phyloP scores from a whole-genome alignment of 2,888 invertebrate species.

The Lasioglossum lativentre region DNA sequence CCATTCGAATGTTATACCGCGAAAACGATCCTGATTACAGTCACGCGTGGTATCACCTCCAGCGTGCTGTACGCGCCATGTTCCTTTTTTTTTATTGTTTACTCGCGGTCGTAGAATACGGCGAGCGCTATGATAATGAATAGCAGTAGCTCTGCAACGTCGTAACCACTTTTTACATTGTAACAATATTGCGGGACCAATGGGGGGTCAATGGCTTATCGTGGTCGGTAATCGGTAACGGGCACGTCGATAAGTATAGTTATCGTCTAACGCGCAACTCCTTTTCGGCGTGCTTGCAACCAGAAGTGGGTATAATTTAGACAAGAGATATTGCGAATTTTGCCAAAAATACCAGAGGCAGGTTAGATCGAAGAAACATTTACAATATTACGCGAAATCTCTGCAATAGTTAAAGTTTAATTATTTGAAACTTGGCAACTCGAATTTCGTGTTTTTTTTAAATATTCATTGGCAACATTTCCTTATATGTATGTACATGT shows the following conservation, averaged over 20 bases:
- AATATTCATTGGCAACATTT: not conserved
- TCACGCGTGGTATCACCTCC: not conserved
- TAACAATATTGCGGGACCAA: not conserved
- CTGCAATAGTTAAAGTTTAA: not conserved
- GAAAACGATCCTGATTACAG: not conserved
- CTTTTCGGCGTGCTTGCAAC: not conserved
- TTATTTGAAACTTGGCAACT: not conserved
- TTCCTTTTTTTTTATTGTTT: not conserved
- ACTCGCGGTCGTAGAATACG: not conserved
- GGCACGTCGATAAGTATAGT: not conserved
- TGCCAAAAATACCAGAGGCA: not conserved
- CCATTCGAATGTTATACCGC: not conserved
- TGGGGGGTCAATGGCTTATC: not conserved
- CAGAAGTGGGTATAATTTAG: not conserved
- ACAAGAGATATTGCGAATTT: not conserved
- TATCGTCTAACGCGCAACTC: not conserved
- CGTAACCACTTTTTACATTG: slow-evolving; percentile 3
- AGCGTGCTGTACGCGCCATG: not conserved
- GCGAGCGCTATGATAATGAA: not conserved
- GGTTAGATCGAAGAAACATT: not conserved
- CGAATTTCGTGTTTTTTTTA: not conserved
- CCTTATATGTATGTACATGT: not conserved
- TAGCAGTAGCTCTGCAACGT: not conserved
- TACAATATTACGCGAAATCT: not conserved
- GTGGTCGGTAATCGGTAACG: not conserved